Percentiles rank a stretch among this genome's conserved stretches.
These are phyloP conservation scores for Sialis lutaria DNA, from an alignment of 2,888 invertebrate genomes.

Conservation along the genomic window DNA sequence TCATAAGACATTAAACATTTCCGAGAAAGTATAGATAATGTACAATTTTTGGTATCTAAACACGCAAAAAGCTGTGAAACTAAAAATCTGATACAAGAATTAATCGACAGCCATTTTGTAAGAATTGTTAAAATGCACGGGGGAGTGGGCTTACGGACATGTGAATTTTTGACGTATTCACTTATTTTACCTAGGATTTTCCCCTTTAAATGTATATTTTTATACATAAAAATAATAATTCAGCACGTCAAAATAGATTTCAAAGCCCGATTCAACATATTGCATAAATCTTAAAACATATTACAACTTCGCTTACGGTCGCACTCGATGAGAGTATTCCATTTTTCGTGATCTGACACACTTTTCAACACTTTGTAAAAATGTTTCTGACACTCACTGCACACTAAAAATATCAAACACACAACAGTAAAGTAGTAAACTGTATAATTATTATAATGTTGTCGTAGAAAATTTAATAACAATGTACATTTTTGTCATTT, in stretches of 20 bases:
- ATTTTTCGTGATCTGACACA: constrained; percentile 5
- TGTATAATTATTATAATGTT: neutral
- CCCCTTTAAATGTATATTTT: neutral
- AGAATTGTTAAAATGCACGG: constrained; percentile 2
- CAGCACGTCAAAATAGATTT: neutral
- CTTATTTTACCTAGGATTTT: neutral
- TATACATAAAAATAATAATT: neutral
- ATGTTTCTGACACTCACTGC: neutral
- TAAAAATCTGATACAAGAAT: neutral
- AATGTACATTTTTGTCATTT: constrained; percentile 5
- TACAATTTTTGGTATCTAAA: too few relatives aligned
- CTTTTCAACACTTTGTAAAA: constrained; percentile 4
- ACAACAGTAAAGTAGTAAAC: constrained; percentile 1
- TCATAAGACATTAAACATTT: neutral
- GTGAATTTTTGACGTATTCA: constrained; percentile 5
- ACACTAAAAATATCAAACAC: constrained; percentile 4
- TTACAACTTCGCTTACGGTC: constrained; percentile 3
- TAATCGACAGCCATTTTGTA: constrained; percentile 6
- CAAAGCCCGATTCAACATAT: neutral
- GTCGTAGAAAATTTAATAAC: constrained; percentile 3
- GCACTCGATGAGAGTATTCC: constrained; percentile 2
- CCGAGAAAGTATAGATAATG: too few relatives aligned
- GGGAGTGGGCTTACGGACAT: constrained; percentile 3
- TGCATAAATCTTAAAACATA: neutral
- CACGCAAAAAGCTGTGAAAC: neutral